Evolutionary conservation across 2,113 vertebrate species (phyloP), one percentile per base, ranked within the genome.

Genomic region (Uria lomvia): DNA sequence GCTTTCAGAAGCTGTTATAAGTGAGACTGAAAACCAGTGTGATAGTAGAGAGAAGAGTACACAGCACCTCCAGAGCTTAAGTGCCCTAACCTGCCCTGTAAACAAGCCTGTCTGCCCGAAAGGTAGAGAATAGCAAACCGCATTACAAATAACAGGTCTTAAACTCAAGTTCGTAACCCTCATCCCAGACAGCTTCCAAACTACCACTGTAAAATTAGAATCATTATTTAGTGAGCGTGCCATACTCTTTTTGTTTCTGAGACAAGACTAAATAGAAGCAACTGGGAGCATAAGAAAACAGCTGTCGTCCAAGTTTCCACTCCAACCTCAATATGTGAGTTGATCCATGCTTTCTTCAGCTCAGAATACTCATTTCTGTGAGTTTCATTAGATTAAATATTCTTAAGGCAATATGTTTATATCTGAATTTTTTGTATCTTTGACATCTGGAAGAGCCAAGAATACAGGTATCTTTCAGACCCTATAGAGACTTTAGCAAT

Each of bases 281-380:
- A 58, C 8, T 24, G 7, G 5, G 9, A 63, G 3, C 15, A 29
- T 23, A 49, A 55, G 11, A 58, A 85, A 53, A 58, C 4, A 81
- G 4, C 12, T 40, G 9, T 1, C 27, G 23, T 32, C 22, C 12
- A 32, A 47, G 11, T 70, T 91, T 32, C 9, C 67, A 49, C 8
- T 34, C 23, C 6, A 4, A n/a, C 13, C 11, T 62, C 10, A 22
- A 3, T 5, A 50, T 8, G 1, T 38, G 3, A 9, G 3, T 42
- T 11, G 8, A 85, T 55, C 2, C n/a, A 38, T 63, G 11, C 4
- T 66, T 49, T 49, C 17, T 70, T 81, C 24, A 42, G 68, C 14
- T 67, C 45, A 42, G 15, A 63, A n/a, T 26, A 56, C 2, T 9
- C 5, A n/a, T 34, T 78, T n/a, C 7, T 49, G 2, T 63, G 19